Conservation (phyloP, 1,140 invertebrate species). For the Cepaea nemoralis region DNA sequence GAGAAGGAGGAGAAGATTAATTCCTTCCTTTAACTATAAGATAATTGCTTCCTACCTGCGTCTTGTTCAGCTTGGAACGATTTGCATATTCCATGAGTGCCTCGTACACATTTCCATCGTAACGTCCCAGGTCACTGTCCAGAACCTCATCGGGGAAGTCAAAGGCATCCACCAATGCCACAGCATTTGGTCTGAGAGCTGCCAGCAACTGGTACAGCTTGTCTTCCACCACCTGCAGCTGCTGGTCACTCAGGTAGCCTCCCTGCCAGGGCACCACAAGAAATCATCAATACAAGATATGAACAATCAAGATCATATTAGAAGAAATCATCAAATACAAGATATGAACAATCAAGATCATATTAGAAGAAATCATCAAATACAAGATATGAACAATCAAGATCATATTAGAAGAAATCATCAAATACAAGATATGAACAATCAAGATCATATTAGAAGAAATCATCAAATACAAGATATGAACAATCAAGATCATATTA, state of each 20-base stretch:
- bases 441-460: too few relatives aligned
- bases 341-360: too few relatives aligned
- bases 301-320: too few relatives aligned
- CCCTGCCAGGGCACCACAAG: constrained; percentile 49
- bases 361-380: too few relatives aligned
- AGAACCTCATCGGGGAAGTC: constrained; percentile 87
- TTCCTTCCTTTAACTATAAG: too few relatives aligned
- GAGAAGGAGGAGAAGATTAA: too few relatives aligned
- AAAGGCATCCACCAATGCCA: constrained; percentile 91
- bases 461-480: too few relatives aligned
- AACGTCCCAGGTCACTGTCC: constrained; percentile 85
- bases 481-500: too few relatives aligned
- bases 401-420: too few relatives aligned
- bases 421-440: too few relatives aligned
- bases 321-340: background rate
- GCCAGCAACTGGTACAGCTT: constrained; percentile 80
- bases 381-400: too few relatives aligned
- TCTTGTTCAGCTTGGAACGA: constrained; percentile 87
- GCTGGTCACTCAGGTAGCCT: constrained; percentile 72
- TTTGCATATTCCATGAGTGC: constrained; percentile 86
- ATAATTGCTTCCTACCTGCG: constrained; percentile 69
- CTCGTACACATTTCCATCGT: constrained; percentile 92
- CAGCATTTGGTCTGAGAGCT: constrained; percentile 85
- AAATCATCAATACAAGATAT: constrained; percentile 21
- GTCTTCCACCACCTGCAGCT: constrained; percentile 78